A percentile compares a stretch with the other conserved stretches of the same genome.
These are phyloP conservation scores for Montifringilla adamsi DNA, from an alignment of 2,113 vertebrate genomes.

Conservation along the genomic window DNA sequence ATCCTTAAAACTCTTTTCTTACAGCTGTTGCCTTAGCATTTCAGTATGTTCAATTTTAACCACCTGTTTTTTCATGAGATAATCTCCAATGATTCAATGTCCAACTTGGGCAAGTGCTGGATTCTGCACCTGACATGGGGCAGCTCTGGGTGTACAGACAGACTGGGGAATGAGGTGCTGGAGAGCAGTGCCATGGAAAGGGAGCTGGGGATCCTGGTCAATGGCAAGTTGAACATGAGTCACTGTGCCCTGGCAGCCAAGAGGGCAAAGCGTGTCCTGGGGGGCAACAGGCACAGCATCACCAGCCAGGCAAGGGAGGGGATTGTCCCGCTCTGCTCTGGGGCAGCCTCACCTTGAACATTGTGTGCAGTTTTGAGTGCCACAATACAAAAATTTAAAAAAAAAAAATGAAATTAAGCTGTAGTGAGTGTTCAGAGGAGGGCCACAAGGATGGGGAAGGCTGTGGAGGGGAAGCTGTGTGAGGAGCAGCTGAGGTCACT, in stretches of 20 bases:
- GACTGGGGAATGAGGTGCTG: neutral
- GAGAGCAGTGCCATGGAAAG: neutral
- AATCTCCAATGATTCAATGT: neutral
- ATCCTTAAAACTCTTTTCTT: neutral
- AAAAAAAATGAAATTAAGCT: neutral
- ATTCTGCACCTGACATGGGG: neutral
- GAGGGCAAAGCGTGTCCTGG: rapidly evolving
- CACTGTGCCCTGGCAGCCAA: neutral
- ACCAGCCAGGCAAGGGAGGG: rapidly evolving
- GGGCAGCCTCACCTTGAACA: rapidly evolving
- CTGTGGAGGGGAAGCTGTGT: neutral
- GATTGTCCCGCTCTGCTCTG: neutral
- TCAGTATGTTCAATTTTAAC: neutral
- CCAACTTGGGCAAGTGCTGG: neutral
- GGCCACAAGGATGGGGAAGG: neutral
- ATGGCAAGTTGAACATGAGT: rapidly evolving
- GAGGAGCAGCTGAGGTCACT: neutral
- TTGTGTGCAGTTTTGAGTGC: neutral
- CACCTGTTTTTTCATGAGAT: neutral
- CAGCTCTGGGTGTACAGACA: neutral
- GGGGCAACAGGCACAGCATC: neutral
- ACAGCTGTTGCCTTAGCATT: neutral
- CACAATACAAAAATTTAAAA: neutral
- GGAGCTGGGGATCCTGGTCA: rapidly evolving
- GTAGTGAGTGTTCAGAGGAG: neutral